Evolutionary conservation across 2,113 vertebrate species (phyloP).

Genomic region (Mesocricetus auratus): DNA sequence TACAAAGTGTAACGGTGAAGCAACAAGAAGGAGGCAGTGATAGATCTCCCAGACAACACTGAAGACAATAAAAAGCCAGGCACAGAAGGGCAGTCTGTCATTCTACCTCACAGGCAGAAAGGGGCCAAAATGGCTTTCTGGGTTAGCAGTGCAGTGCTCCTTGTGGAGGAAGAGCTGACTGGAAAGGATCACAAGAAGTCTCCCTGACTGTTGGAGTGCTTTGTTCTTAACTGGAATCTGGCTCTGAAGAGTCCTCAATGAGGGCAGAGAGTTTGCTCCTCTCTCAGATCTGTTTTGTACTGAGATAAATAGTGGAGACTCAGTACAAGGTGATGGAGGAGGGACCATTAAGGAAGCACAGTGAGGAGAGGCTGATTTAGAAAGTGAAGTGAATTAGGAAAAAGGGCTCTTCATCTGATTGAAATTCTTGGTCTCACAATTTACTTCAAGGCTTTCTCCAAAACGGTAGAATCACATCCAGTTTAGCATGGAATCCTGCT

Average conservation of each 20-base stretch:
- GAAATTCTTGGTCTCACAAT: neutral
- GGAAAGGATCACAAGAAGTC: rapidly evolving
- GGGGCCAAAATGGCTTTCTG: neutral
- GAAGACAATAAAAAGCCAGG: neutral
- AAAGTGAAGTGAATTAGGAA: neutral
- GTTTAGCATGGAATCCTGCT: slow-evolving; percentile 6
- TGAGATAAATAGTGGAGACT: neutral
- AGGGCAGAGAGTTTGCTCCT: neutral
- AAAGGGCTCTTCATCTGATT: neutral
- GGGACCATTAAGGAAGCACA: neutral
- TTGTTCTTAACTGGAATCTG: neutral
- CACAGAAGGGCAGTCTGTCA: neutral
- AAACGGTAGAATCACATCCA: neutral
- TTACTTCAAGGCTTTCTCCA: slow-evolving; percentile 21
- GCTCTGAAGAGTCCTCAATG: neutral
- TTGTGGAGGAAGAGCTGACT: neutral
- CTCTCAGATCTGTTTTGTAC: neutral
- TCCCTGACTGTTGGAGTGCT: neutral
- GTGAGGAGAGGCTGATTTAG: neutral
- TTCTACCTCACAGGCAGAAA: neutral
- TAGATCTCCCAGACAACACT: neutral
- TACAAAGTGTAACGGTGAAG: neutral
- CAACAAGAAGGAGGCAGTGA: neutral
- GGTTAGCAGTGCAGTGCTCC: neutral
- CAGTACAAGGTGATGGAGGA: neutral